Base-by-base conservation (phyloP, 2,113 vertebrate genomes). In the rat (Rattus norvegicus) region DNA sequence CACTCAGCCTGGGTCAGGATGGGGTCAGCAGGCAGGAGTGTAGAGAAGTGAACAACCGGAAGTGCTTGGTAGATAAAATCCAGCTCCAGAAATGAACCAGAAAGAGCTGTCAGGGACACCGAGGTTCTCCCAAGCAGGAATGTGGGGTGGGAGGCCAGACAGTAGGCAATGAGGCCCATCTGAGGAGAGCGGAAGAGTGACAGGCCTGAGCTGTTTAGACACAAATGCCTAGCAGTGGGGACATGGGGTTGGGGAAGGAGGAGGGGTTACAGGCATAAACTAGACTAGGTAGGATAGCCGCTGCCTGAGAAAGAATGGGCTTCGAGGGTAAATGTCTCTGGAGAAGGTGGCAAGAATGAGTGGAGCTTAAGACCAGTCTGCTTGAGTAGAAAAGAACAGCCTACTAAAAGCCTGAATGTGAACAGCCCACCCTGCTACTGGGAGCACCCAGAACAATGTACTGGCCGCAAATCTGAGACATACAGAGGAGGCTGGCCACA, bases 51-150 rank as follows among this genome's bases (percentile, higher is more conserved):
- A 91, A 52, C n/a, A 61, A 61, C 6, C 2, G 49, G 75, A 93
- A 84, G 36, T 1, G 2, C 86, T 43, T 1, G 13, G 72, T 39
- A 95, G 97, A 94, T 87, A 88, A 93, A 76, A 90, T 59, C 95
- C 24, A 81, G 54, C 90, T 95, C 59, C 14, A 86, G 79, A 49
- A 92, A 70, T 43, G 93, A 97, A 92, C 91, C 85, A 91, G 91
- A 69, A 88, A 91, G 91, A 47, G 76, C 65, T 12, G 8, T 91
- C 47, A 83, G 89, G 13, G 83, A 56, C 3, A 36, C 30, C 24
- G 22, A 49, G 33, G 61, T 73, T 69, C 61, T 92, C 72, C 39
- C 87, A 91, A 83, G 93, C 95, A 76, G 59, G 91, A 88, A 88
- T 36, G 77, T 36, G 28, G 75, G 79, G 86, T 59, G 5, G 83